These are phyloP conservation scores for Galleria mellonella DNA, from an alignment of 1,140 invertebrate genomes.

Conservation along the genomic window DNA sequence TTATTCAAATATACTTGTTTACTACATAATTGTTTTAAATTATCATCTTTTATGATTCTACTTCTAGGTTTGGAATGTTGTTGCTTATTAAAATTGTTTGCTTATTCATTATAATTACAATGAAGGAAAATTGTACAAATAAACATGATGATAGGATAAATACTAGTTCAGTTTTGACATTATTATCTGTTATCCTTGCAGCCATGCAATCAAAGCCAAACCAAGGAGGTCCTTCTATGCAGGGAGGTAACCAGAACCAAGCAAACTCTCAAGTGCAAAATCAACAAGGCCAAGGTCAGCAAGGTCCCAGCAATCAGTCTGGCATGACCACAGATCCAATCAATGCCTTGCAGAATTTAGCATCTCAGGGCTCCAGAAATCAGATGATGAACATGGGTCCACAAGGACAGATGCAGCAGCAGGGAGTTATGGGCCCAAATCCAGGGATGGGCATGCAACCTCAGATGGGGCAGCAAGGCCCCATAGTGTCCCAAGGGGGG, in stretches of 20 bases:
- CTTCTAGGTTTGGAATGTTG: too few species aligned
- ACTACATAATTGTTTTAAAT: too few species aligned
- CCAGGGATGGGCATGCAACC: slow-evolving; percentile 62
- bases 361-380: slow-evolving; percentile 78
- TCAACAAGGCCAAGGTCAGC: slow-evolving; percentile 33
- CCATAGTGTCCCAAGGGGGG: slow-evolving; percentile 50
- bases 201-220: slow-evolving; percentile 66
- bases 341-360: slow-evolving; percentile 89
- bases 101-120: too few species aligned
- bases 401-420: slow-evolving; percentile 77
- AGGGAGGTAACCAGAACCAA: slow-evolving; percentile 48
- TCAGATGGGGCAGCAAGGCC: slow-evolving; percentile 53
- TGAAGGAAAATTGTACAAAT: too few species aligned
- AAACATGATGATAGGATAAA: too few species aligned
- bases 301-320: slow-evolving; percentile 49
- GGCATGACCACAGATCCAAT: slow-evolving; percentile 86
- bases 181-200: slow-evolving; percentile 17
- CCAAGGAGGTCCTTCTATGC: slow-evolving; percentile 71
- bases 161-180: too few species aligned
- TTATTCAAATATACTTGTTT: too few species aligned
- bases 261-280: slow-evolving; percentile 37
- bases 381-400: slow-evolving; percentile 72
- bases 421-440: slow-evolving; percentile 73
- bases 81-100: too few species aligned
- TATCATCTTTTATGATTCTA: too few species aligned